phyloP scores from a whole-genome alignment of 2,113 vertebrate species.

The Deroptyus accipitrinus region DNA sequence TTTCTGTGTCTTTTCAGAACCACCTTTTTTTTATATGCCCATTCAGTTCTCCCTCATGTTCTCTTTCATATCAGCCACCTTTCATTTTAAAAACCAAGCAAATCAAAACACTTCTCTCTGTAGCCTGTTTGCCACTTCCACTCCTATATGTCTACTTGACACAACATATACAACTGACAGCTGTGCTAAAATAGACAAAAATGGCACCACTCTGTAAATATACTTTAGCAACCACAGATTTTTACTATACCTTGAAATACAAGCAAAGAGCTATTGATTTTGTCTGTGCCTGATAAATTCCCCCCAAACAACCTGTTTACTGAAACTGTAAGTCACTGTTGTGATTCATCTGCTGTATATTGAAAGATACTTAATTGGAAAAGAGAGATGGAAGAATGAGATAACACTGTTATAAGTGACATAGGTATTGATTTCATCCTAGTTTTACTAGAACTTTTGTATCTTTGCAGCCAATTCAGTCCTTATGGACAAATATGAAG shows the following conservation, averaged over 20 bases:
- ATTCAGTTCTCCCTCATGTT: background rate
- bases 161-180: background rate
- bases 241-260: background rate
- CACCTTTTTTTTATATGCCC: background rate
- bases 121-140: background rate
- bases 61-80: background rate
- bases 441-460: background rate
- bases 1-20: background rate
- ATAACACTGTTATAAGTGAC: background rate
- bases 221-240: background rate
- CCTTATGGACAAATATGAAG: background rate
- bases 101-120: background rate
- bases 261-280: constrained; percentile 39
- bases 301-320: constrained; percentile 8
- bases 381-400: background rate
- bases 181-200: background rate
- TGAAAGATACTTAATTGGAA: constrained; percentile 34
- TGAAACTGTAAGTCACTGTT: constrained; percentile 1
- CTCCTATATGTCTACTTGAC: background rate
- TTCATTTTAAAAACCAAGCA: background rate
- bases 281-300: constrained; percentile 13
- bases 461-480: background rate
- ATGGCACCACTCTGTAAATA: background rate
- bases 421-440: background rate
- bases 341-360: constrained; percentile 15